Base-by-base conservation (phyloP, 2,113 vertebrate species). In the Nerophis lumbriciformis region DNA sequence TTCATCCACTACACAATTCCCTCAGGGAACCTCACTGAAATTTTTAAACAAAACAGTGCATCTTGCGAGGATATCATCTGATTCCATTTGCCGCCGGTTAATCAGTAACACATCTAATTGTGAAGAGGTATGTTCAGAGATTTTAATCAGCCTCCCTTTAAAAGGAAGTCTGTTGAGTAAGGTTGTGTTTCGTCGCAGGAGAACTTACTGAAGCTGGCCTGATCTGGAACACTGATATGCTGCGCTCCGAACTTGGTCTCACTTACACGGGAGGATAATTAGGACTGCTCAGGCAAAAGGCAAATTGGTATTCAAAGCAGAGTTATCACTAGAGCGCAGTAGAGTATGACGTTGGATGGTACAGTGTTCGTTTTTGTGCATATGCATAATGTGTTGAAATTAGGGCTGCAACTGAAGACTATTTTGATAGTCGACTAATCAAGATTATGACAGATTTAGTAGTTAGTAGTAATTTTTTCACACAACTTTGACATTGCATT, bases 51-150 rank as follows among this genome's bases (percentile, higher is more conserved):
- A 64, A 75, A 50, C 63, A 59, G 36, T 63, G 61, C 51, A 62
- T 69, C 64, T 51, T 63, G 57, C 55, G 63, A 64, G 44, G 59
- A 65, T 68, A 78, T 75, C 72, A 80, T 74, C 80, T 76, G 74
- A 28, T 28, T 4, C 65, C 72, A 80, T 72, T 84, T 82, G 73
- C 77, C 35, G 8, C 21, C 53, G 28, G 67, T 67, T 75, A 80
- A 88, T 85, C 77, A 84, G 75, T 72, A 81, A 82, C 84, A 88
- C 66, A 88, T 85, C 81, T 85, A 85, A 83, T 85, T 86, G 83
- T 82, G 79, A 69, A 70, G 65, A 28, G 70, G 76, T 81, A 80
- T 88, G 77, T 82, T 83, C 77, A 70, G 44, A 84, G 81, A 87
- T 87, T 64, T 64, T 73, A 85, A 89, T 88, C 85, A 69, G 63